A percentile compares a stretch with the other conserved stretches of the same genome.
These are phyloP conservation scores for Agelas oroides DNA, from an alignment of 37 sponge, comb jelly and placozoan species.

Conservation along the genomic window DNA sequence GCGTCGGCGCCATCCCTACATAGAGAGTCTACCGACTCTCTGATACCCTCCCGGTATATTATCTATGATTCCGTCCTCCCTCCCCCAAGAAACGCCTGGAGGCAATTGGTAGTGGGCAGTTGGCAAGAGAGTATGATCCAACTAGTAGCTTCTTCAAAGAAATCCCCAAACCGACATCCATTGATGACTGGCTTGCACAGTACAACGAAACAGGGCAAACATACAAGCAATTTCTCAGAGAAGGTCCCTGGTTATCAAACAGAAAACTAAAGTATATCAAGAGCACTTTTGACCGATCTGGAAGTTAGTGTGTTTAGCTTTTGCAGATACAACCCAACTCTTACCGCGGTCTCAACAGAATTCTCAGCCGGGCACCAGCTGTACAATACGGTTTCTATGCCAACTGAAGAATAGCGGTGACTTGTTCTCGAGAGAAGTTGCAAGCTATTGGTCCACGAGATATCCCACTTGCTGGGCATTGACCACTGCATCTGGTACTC, in stretches of 20 bases:
- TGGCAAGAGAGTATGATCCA: background rate
- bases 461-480: slow-evolving; percentile 88
- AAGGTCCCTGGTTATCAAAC: slow-evolving; percentile 86
- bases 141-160: slow-evolving; percentile 50
- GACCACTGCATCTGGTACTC: slow-evolving; percentile 95
- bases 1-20: too few species aligned
- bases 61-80: slow-evolving; percentile 79
- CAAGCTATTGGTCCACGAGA: slow-evolving; percentile 92
- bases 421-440: slow-evolving; percentile 83
- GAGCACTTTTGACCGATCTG: slow-evolving; percentile 60
- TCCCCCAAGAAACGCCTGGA: slow-evolving; percentile 21
- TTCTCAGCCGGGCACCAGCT: slow-evolving; percentile 89
- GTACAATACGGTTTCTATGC: background rate
- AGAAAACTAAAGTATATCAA: slow-evolving; percentile 68
- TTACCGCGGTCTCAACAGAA: slow-evolving; percentile 84
- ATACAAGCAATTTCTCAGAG: slow-evolving; percentile 69
- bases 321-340: slow-evolving; percentile 81
- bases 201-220: slow-evolving; percentile 95
- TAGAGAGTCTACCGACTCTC: too few species aligned
- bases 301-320: slow-evolving; percentile 92
- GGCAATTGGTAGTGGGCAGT: slow-evolving; percentile 45
- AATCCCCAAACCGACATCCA: slow-evolving; percentile 75
- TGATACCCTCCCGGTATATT: too few species aligned
- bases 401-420: slow-evolving; percentile 6
- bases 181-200: slow-evolving; percentile 97